These are phyloP conservation scores for Phaethon lepturus DNA, from an alignment of 2,113 vertebrate species.

Conservation along the genomic window DNA sequence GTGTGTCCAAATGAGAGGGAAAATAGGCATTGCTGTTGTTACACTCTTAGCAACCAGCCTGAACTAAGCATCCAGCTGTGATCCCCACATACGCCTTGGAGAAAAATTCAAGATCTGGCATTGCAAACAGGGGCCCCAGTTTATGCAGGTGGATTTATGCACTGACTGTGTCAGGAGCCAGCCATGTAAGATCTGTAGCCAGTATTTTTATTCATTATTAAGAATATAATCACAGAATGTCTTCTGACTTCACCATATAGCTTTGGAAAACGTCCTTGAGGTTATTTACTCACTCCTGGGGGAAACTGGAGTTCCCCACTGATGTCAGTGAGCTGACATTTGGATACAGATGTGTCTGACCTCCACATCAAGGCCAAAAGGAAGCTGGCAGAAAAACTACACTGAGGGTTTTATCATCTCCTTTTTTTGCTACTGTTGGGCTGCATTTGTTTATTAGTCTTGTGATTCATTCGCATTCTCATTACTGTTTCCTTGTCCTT, in stretches of 20 bases:
- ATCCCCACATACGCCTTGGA: neutral
- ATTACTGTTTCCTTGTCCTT: conserved; percentile 20
- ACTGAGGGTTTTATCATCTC: neutral
- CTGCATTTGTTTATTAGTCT: neutral
- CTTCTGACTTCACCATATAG: neutral
- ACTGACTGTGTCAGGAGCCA: neutral
- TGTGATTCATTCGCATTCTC: neutral
- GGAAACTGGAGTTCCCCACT: neutral
- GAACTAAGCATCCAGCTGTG: neutral
- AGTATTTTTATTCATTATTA: neutral
- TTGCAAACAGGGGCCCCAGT: neutral
- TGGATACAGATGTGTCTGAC: neutral
- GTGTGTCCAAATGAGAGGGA: neutral
- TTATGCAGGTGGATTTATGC: neutral
- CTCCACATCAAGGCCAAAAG: neutral
- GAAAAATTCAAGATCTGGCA: neutral
- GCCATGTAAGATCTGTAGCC: neutral
- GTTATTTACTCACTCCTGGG: neutral
- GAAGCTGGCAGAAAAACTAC: neutral
- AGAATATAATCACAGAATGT: neutral
- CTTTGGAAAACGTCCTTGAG: neutral
- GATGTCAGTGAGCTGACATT: neutral
- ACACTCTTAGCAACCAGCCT: neutral
- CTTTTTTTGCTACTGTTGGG: neutral
- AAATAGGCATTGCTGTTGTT: neutral